Base-by-base conservation (phyloP, 2,888 invertebrate species). In the Zygogramma bicolorata region DNA sequence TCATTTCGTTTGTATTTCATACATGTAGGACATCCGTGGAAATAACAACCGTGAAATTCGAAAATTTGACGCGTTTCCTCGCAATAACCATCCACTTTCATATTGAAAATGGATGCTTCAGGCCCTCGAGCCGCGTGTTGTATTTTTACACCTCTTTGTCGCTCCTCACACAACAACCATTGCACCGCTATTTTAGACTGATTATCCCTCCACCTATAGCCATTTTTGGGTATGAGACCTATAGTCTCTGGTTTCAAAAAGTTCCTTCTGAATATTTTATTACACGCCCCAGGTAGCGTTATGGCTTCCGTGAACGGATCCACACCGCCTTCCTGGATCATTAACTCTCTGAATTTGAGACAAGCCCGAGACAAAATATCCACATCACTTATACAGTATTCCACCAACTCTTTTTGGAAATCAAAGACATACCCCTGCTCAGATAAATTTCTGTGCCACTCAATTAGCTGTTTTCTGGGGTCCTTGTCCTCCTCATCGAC, bases 281-380 rank as follows among this genome's bases (percentile, higher is more conserved):
- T 80, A 65, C 82, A 83, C 8, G 81, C 80, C 13, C 73, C 65
- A 3, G 76, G 75, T 15, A 79, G 73, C 0, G 82, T 81, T 0
- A 70, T 63, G 8, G 77, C 72, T 62, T 82, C 78, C 2, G 68
- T 38, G n/a, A 69, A 84, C 2, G 81, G 81, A 46, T 66, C 65
- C 8, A 66, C 59, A 3, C 18, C 18, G 10, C 59, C 29, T 29
- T 59, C 59, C 6, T 25, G 8, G 8, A 34, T 34, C 34, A 34
- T 34, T 34, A 34, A 34, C 13, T 34, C 34, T 34, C 34, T 34
- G 34, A 34, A 10, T 34, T 34, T 34, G 34, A 34, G 34, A 34
- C 34, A 34, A 10, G 34, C 10, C 13, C 34, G 34, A 7, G 34
- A 34, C 13, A 34, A 34, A 10, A 34, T 34, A 34, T 34, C 27